Conservation (phyloP, 2,113 vertebrate species). For the Callocephalon fimbriatum region DNA sequence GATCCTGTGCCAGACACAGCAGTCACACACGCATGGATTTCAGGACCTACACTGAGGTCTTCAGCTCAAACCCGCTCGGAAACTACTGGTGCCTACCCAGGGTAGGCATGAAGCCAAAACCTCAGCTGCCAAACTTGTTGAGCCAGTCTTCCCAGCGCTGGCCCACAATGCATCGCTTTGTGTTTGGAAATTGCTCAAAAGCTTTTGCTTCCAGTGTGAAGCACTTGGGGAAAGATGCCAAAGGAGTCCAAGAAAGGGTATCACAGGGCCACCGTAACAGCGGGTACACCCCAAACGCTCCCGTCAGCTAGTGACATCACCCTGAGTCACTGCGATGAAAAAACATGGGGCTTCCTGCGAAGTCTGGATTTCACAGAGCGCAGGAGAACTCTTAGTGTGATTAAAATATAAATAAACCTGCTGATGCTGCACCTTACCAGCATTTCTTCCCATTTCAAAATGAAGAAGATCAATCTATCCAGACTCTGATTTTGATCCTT, state of each 20-base stretch:
- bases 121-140: slow-evolving; percentile 60
- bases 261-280: background rate
- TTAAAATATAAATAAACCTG: background rate
- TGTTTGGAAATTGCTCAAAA: slow-evolving; percentile 45
- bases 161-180: slow-evolving; percentile 47
- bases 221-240: background rate
- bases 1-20: background rate
- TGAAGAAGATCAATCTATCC: background rate
- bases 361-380: background rate
- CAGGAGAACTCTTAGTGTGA: background rate
- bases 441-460: background rate
- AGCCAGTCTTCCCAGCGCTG: slow-evolving; percentile 46
- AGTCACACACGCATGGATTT: background rate
- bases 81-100: slow-evolving; percentile 32
- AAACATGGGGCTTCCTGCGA: fast-evolving
- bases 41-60: background rate
- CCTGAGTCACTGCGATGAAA: background rate
- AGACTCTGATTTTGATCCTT: background rate
- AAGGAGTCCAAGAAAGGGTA: background rate
- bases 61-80: background rate
- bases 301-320: background rate
- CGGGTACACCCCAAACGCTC: background rate
- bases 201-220: slow-evolving; percentile 5
- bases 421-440: background rate
- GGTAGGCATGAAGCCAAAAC: slow-evolving; percentile 59